These are phyloP conservation scores for Trichogramma evanescens DNA, from an alignment of 2,888 invertebrate genomes.

Conservation along the genomic window DNA sequence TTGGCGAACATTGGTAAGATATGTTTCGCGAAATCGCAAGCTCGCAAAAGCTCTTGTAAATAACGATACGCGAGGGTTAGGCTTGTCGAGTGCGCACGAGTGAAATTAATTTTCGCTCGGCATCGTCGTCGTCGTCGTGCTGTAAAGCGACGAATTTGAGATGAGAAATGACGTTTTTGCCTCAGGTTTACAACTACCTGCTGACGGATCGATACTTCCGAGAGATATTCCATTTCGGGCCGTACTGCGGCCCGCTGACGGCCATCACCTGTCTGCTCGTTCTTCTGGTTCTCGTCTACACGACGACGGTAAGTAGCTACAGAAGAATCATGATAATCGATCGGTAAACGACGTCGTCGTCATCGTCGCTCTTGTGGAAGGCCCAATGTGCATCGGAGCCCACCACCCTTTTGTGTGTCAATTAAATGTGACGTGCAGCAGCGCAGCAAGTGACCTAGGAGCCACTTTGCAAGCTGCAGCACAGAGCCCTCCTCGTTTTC, in stretches of 20 bases:
- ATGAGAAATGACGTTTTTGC: background rate
- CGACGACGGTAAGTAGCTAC: constrained; percentile 30
- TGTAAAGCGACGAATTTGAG: background rate
- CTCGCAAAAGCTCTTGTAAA: constrained; percentile 13
- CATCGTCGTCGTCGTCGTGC: background rate
- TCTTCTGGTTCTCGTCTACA: constrained; percentile 22
- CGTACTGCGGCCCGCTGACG: constrained; percentile 31
- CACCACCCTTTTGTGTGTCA: no score
- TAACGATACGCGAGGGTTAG: background rate
- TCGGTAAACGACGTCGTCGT: background rate
- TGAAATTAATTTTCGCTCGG: no score
- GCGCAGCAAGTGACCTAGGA: no score
- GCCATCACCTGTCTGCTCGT: constrained; percentile 27
- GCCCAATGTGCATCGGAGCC: no score
- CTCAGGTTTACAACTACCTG: constrained; percentile 36
- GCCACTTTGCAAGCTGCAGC: no score
- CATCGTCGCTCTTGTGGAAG: background rate
- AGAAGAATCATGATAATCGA: background rate
- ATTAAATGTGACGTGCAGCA: no score
- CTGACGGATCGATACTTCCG: constrained; percentile 34
- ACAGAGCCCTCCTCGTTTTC: no score
- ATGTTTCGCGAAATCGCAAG: constrained; percentile 11
- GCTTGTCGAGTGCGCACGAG: no score
- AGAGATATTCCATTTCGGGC: constrained; percentile 29
- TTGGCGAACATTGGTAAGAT: constrained; percentile 29